Evolutionary conservation across 2,113 vertebrate genomes (phyloP), one percentile per base, ranked within the genome.

Genomic region (Zosterops japonicus): DNA sequence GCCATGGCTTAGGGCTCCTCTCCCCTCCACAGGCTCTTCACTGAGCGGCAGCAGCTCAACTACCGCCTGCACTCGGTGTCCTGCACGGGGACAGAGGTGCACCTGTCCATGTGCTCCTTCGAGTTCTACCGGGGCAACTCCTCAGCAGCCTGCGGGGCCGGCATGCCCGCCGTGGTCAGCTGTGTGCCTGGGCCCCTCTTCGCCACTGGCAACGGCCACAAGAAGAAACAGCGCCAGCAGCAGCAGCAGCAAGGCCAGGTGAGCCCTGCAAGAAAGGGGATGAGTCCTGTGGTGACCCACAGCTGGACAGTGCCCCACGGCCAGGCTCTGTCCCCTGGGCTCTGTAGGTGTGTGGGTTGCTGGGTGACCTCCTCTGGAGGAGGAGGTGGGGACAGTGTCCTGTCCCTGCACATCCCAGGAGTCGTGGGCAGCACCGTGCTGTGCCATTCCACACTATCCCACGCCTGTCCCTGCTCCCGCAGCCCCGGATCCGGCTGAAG

Each of bases 101-200:
- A 99, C 93, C 97, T 99, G 95, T 99, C 99, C 33, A 97, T 98
- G 91, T 99, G 99, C 61, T 92, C 98, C 49, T 95, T 99, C 29
- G 98, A 99, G 96, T 99, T 99, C 97, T 98, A 97, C 97, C 97
- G 96, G 36, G 96, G 96, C 59, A 99, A 99, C 44, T 23, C 94
- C 91, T 99, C 98, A 0, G 56, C 90, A 1, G 29, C 91, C 91
- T 99, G 99, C 9, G 3, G 78, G 2, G 97, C 98, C 0, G 99
- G 99, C 69, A 98, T 93, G 95, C 98, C 99, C 0, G 99, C 96
- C 0, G 98, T 99, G 4, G 98, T 99, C 96, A 99, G 99, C 98
- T 99, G 99, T 49, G 95, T 98, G 97, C 98, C 98, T 0, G 98
- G 99, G 15, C 98, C 98, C 2, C 97, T 98, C 59, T 99, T 98